phyloP scores from a whole-genome alignment of 2,113 vertebrate genomes.

The Lepus americanus region DNA sequence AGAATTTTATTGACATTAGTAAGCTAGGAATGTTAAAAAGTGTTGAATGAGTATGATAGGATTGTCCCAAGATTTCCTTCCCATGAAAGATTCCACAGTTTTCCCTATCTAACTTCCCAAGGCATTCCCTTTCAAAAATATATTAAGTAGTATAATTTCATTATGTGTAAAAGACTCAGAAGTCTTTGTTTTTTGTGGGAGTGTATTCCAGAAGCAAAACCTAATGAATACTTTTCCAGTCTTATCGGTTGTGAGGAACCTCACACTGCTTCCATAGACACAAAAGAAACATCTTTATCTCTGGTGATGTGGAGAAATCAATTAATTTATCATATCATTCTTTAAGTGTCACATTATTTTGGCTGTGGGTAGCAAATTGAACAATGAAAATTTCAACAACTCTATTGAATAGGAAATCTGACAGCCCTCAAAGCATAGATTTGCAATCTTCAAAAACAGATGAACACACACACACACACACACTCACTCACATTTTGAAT shows the following conservation, averaged over 20 bases:
- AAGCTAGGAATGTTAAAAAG: not conserved
- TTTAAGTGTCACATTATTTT: constrained; percentile 85
- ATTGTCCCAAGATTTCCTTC: not conserved
- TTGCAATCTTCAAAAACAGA: constrained; percentile 63
- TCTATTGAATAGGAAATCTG: constrained; percentile 70
- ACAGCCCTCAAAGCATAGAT: constrained; percentile 77
- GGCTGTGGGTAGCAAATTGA: constrained; percentile 75
- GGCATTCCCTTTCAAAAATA: not conserved
- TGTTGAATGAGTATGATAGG: not conserved
- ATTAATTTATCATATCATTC: constrained; percentile 84
- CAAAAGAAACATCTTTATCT: constrained; percentile 56
- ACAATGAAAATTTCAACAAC: constrained; percentile 72
- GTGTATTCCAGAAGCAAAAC: constrained; percentile 47
- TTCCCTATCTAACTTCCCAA: constrained; percentile 15
- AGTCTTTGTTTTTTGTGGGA: constrained; percentile 64
- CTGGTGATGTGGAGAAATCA: constrained; percentile 86
- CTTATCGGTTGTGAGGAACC: not conserved
- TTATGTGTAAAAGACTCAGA: not conserved
- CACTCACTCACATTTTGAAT: constrained; percentile 6
- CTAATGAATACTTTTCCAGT: not conserved
- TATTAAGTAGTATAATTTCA: constrained; percentile 18
- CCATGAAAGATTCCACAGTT: not conserved
- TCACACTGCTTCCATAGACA: constrained; percentile 46
- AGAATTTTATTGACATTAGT: constrained; percentile 25
- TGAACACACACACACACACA: not conserved